phyloP scores from a whole-genome alignment of 2,113 vertebrate species.

The Mormoops blainvillei region DNA sequence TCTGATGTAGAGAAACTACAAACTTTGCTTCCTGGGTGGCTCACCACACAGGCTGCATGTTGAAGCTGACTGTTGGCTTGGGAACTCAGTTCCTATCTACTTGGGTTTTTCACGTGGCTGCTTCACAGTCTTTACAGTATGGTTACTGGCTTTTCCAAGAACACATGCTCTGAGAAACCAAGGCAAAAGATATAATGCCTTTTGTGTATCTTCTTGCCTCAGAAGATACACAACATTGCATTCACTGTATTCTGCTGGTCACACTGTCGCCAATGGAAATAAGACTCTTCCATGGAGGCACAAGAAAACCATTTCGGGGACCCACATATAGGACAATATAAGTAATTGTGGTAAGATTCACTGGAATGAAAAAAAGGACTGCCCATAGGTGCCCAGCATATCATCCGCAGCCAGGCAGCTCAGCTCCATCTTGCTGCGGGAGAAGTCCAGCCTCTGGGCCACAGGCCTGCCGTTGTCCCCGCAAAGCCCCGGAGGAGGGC shows the following conservation, averaged over 20 bases:
- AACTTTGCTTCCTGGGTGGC: background rate
- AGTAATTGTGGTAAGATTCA: too few species aligned
- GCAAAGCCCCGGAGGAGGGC: background rate
- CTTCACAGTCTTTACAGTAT: background rate
- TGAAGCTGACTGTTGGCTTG: accelerated
- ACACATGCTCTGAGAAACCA: background rate
- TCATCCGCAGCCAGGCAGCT: background rate
- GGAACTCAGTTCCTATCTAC: background rate
- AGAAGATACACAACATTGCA: background rate
- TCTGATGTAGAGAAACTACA: background rate
- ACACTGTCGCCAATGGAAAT: background rate
- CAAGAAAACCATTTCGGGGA: background rate
- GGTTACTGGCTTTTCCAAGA: background rate
- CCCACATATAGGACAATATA: too few species aligned
- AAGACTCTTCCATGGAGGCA: background rate
- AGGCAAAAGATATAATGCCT: background rate
- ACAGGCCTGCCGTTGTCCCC: background rate
- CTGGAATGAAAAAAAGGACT: background rate
- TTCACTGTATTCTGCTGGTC: background rate
- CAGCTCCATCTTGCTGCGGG: background rate
- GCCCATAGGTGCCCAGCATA: background rate
- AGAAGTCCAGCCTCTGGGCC: background rate
- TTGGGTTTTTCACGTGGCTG: background rate
- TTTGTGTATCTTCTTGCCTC: background rate
- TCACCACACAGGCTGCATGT: background rate